Evolutionary conservation across 2,888 invertebrate genomes (phyloP).

Genomic region (Dicranocentrus wangi): DNA sequence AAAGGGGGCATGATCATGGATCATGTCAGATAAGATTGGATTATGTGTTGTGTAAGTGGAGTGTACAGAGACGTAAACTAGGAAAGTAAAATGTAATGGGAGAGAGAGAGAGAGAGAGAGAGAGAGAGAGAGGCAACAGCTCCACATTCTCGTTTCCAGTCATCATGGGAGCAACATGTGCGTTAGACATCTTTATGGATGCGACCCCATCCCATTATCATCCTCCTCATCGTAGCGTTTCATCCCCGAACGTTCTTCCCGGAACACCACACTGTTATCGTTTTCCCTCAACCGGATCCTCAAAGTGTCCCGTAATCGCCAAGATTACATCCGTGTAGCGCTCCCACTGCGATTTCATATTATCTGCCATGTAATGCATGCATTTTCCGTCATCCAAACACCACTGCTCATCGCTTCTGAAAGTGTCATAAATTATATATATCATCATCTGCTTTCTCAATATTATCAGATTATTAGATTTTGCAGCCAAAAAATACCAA

Average conservation of each 20-base stretch:
- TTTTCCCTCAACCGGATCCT: slow-evolving; percentile 34
- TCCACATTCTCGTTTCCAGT: slow-evolving; percentile 40
- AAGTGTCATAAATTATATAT: slow-evolving; percentile 54
- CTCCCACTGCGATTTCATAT: slow-evolving; percentile 38
- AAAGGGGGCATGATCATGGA: slow-evolving; percentile 55
- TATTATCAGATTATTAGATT: slow-evolving; percentile 46
- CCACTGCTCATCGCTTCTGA: slow-evolving; percentile 25
- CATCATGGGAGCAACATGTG: slow-evolving; percentile 70
- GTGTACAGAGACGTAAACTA: slow-evolving; percentile 21
- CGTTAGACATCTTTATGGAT: slow-evolving; percentile 73
- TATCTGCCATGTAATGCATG: slow-evolving; percentile 47
- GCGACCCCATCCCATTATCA: slow-evolving; percentile 71
- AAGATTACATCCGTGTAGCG: slow-evolving; percentile 40
- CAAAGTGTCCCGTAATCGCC: slow-evolving; percentile 49
- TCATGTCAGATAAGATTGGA: slow-evolving; percentile 55
- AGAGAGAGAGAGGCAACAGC: slow-evolving; percentile 23
- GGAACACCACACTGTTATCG: slow-evolving; percentile 34
- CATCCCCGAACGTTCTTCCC: neutral
- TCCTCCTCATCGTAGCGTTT: slow-evolving; percentile 50
- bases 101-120: slow-evolving; percentile 28
- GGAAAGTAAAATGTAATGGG: slow-evolving; percentile 43
- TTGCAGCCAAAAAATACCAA: neutral
- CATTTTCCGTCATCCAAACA: slow-evolving; percentile 45
- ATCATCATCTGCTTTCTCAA: slow-evolving; percentile 38
- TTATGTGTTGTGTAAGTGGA: slow-evolving; percentile 34